Evolutionary conservation across 30 jellyfish, hydroid and myxozoan genomes (phyloP).

Genomic region (Aurelia sp.): DNA sequence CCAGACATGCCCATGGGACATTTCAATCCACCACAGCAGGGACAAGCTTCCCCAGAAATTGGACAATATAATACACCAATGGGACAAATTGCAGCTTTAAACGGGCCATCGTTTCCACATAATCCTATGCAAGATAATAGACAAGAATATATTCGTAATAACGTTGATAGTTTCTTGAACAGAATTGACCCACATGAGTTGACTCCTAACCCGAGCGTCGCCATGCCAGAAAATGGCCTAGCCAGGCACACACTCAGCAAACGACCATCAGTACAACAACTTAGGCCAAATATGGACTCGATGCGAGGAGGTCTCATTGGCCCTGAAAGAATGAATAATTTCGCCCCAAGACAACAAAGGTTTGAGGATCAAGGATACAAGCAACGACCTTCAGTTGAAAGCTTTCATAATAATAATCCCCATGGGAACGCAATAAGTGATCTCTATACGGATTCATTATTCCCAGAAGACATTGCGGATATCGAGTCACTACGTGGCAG

Average conservation of each 20-base stretch:
- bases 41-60: neutral
- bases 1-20: neutral
- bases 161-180: slow-evolving; percentile 45
- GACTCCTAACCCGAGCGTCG: slow-evolving; percentile 67
- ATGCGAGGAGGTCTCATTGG: neutral
- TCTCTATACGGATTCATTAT: slow-evolving; percentile 86
- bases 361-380: slow-evolving; percentile 19
- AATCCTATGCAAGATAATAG: neutral
- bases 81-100: neutral
- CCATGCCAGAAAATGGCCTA: slow-evolving; percentile 71
- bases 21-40: slow-evolving; percentile 5
- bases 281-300: neutral
- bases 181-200: slow-evolving; percentile 87
- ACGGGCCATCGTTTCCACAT: slow-evolving; percentile 14
- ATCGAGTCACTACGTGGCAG: slow-evolving; percentile 89
- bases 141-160: slow-evolving; percentile 34
- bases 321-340: neutral
- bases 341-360: slow-evolving; percentile 9
- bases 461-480: slow-evolving; percentile 94
- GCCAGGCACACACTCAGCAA: slow-evolving; percentile 70
- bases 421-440: slow-evolving; percentile 74
- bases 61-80: neutral
- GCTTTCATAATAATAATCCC: slow-evolving; percentile 2
- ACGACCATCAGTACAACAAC: slow-evolving; percentile 14
- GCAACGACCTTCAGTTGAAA: slow-evolving; percentile 23